phyloP scores from a whole-genome alignment of 2,113 vertebrate species.

The Scomber colias region DNA sequence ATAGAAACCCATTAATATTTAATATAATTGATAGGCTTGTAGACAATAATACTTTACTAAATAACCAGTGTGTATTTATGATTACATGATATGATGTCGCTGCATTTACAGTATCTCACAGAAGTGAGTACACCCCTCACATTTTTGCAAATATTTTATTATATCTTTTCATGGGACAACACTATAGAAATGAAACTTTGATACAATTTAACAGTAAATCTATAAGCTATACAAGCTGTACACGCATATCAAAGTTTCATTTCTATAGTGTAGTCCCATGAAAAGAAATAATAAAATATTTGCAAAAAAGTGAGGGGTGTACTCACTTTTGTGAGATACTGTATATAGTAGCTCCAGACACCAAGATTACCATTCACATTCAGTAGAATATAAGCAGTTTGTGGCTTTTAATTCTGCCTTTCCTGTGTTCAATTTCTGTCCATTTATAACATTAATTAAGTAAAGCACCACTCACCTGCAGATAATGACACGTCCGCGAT shows the following conservation, averaged over 20 bases:
- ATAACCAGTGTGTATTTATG: background rate
- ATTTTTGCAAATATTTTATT: no score
- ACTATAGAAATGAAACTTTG: no score
- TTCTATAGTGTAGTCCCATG: no score
- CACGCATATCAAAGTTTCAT: no score
- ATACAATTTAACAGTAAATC: no score
- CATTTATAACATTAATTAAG: background rate
- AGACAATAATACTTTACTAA: background rate
- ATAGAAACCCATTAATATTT: background rate
- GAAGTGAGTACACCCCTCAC: no score
- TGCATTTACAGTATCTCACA: no score
- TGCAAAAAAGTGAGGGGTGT: no score
- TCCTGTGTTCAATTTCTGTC: background rate
- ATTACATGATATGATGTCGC: background rate
- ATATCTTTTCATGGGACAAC: no score
- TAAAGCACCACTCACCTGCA: slow-evolving; percentile 88
- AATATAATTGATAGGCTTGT: background rate
- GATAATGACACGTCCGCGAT: slow-evolving; percentile 93
- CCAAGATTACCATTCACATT: background rate
- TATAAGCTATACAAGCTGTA: no score
- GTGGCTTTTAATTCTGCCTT: background rate
- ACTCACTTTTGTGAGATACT: no score
- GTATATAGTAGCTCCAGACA: background rate
- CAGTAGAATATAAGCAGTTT: background rate
- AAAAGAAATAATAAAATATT: no score